Evolutionary conservation across 2,797 vertebrate species (phyloP).

Genomic region (Chrosomus eos): DNA sequence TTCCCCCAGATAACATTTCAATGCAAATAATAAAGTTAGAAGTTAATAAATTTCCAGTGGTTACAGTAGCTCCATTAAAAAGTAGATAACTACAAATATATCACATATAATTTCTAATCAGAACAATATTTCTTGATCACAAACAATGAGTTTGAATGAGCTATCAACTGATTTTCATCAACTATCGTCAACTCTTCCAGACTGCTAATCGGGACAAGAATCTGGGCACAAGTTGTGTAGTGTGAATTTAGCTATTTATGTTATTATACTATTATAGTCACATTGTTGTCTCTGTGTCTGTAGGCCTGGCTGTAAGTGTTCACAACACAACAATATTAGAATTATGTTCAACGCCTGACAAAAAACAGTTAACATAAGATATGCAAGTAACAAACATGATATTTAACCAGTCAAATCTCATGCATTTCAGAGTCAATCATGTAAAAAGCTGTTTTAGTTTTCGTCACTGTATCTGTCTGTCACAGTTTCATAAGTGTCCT

Average conservation of each 20-base stretch:
- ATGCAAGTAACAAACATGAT: neutral
- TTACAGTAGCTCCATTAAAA: neutral
- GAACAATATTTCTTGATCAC: neutral
- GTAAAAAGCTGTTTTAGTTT: neutral
- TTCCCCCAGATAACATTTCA: neutral
- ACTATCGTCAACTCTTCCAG: too few relatives aligned
- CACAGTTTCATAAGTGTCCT: conserved; percentile 39
- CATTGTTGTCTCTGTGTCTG: neutral
- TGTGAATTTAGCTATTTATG: too few relatives aligned
- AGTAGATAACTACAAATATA: neutral
- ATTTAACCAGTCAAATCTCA: neutral
- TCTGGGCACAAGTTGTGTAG: too few relatives aligned
- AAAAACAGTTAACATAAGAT: too few relatives aligned
- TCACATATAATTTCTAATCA: neutral
- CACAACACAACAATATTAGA: neutral
- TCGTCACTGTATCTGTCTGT: conserved; percentile 28
- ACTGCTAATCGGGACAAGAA: too few relatives aligned
- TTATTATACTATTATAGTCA: too few relatives aligned
- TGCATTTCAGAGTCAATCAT: neutral
- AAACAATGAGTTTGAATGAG: neutral
- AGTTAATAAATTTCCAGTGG: neutral
- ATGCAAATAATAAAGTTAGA: neutral
- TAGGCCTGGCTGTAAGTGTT: neutral
- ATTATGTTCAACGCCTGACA: too few relatives aligned
- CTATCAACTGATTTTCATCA: too few relatives aligned